These are phyloP conservation scores for cattle (Bos taurus) DNA, from an alignment of 2,113 vertebrate species.

Conservation along the genomic window ARS-UCD2.0 NC_037340.1:11632001-11632500, in stretches of 20 bases:
- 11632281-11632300: not conserved
- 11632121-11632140: not conserved
- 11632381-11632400: not conserved
- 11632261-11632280: not conserved
- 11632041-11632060: not conserved
- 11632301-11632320: not conserved
- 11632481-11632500: not conserved
- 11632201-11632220: not conserved
- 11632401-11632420: not conserved
- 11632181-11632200: not conserved
- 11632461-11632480: not conserved
- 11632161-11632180: not conserved
- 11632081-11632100: not conserved
- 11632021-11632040: not conserved
- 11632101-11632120: not conserved
- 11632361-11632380: not conserved
- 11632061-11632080: not conserved
- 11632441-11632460: not conserved
- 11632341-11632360: not conserved
- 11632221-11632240: not conserved
- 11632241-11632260: not conserved
- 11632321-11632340: not conserved
- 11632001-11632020: not conserved
- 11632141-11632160: not conserved
- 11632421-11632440: not conserved